Evolutionary conservation across 2,113 vertebrate genomes (phyloP).

Genomic region (Rhinoderma darwinii): DNA sequence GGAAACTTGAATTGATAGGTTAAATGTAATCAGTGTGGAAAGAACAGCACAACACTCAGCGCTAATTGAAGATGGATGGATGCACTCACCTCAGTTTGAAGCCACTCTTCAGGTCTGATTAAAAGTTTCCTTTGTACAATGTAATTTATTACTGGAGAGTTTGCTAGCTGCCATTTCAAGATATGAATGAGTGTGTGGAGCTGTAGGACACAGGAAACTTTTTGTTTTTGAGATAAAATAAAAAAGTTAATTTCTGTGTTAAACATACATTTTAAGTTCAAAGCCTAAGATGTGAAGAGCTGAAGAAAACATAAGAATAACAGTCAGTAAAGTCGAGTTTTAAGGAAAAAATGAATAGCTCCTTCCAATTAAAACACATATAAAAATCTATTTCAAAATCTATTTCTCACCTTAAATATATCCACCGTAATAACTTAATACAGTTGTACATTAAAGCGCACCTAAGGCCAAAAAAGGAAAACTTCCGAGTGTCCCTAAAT

Average conservation of each 20-base stretch:
- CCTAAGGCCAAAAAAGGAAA: too few relatives aligned
- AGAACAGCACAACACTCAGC: slow-evolving; percentile 36
- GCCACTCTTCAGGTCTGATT: slow-evolving; percentile 42
- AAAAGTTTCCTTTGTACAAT: slow-evolving; percentile 52
- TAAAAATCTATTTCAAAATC: too few relatives aligned
- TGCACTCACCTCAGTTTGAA: slow-evolving; percentile 53
- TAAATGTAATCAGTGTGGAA: slow-evolving; percentile 28
- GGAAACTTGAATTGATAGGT: slow-evolving; percentile 23
- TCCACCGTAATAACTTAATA: too few relatives aligned
- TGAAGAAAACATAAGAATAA: not conserved
- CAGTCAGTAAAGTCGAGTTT: too few relatives aligned
- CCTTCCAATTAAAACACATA: too few relatives aligned
- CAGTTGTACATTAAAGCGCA: too few relatives aligned
- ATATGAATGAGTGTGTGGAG: slow-evolving; percentile 41
- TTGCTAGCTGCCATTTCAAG: slow-evolving; percentile 20
- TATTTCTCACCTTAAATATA: too few relatives aligned
- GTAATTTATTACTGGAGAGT: slow-evolving; percentile 34
- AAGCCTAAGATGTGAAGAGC: not conserved
- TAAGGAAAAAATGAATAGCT: too few relatives aligned
- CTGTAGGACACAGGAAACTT: not conserved
- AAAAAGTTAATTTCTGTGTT: not conserved
- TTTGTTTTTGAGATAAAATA: not conserved
- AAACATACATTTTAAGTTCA: not conserved
- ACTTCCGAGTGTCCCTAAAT: too few relatives aligned
- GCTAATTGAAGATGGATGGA: slow-evolving; percentile 38